phyloP scores from a whole-genome alignment of 1,140 invertebrate species.

The Odontomachus brunneus region DNA sequence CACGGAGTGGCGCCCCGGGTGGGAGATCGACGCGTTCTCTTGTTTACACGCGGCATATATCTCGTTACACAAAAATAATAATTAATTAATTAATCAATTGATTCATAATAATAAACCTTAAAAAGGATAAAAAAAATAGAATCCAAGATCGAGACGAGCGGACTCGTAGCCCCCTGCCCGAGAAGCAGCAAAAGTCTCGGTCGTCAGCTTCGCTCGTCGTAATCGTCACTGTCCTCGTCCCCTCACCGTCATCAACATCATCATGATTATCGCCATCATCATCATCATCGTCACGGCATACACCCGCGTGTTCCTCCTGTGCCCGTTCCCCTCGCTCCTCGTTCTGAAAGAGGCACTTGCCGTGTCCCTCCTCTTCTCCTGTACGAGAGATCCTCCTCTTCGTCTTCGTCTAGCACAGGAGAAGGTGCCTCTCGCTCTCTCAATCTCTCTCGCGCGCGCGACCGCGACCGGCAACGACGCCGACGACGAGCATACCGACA shows the following conservation, averaged over 20 bases:
- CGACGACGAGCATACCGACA: slow-evolving; percentile 48
- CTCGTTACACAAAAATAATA: slow-evolving; percentile 77
- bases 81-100: slow-evolving; percentile 72
- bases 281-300: slow-evolving; percentile 16
- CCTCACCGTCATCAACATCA: neutral
- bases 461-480: slow-evolving; percentile 48
- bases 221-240: slow-evolving; percentile 27
- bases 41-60: slow-evolving; percentile 77
- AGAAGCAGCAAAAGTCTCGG: slow-evolving; percentile 51
- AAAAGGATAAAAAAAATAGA: slow-evolving; percentile 74
- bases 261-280: neutral
- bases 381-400: neutral
- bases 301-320: slow-evolving; percentile 17
- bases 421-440: neutral
- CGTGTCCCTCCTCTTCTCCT: no score
- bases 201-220: slow-evolving; percentile 43
- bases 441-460: slow-evolving; percentile 17
- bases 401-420: neutral
- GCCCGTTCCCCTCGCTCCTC: neutral
- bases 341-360: neutral
- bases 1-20: slow-evolving; percentile 70
- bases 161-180: slow-evolving; percentile 41
- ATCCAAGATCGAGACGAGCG: slow-evolving; percentile 70
- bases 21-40: slow-evolving; percentile 79
- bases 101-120: slow-evolving; percentile 72